These are phyloP conservation scores for Parthenolecanium corni DNA, from an alignment of 2,888 invertebrate species.

Conservation along the genomic window DNA sequence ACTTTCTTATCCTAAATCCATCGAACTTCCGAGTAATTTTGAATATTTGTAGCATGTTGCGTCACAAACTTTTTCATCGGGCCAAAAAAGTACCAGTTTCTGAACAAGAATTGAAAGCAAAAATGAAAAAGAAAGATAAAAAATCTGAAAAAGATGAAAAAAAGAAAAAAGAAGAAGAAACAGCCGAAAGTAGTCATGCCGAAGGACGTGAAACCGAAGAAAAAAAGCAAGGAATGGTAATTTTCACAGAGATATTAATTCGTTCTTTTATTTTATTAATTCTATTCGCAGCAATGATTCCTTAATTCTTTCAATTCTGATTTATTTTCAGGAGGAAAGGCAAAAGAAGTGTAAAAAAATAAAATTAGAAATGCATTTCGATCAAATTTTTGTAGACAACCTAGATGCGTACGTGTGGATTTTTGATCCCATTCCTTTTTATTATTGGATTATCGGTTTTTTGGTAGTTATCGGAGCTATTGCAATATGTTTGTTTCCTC, in stretches of 20 bases:
- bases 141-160: conserved; percentile 38
- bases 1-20: background rate
- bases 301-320: no score
- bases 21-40: background rate
- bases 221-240: conserved; percentile 10
- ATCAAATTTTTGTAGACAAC: conserved; percentile 86
- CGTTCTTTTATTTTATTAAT: background rate
- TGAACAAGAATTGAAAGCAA: conserved; percentile 48
- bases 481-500: conserved; percentile 92
- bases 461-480: conserved; percentile 83
- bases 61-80: conserved; percentile 90
- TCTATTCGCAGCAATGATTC: background rate
- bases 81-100: conserved; percentile 72
- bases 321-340: conserved; percentile 36
- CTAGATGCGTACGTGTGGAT: conserved; percentile 96
- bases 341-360: conserved; percentile 55
- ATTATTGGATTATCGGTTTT: conserved; percentile 88
- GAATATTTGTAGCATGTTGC: conserved; percentile 52
- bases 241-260: background rate
- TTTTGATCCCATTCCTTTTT: conserved; percentile 89
- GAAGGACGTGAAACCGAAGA: conserved; percentile 36
- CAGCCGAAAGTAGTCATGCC: conserved; percentile 46
- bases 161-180: conserved; percentile 43
- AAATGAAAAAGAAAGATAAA: conserved; percentile 42
- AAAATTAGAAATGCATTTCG: conserved; percentile 91